Percentiles rank a stretch among this genome's conserved stretches.
phyloP scores from a whole-genome alignment of 2,113 vertebrate genomes.

The Galbula dea region DNA sequence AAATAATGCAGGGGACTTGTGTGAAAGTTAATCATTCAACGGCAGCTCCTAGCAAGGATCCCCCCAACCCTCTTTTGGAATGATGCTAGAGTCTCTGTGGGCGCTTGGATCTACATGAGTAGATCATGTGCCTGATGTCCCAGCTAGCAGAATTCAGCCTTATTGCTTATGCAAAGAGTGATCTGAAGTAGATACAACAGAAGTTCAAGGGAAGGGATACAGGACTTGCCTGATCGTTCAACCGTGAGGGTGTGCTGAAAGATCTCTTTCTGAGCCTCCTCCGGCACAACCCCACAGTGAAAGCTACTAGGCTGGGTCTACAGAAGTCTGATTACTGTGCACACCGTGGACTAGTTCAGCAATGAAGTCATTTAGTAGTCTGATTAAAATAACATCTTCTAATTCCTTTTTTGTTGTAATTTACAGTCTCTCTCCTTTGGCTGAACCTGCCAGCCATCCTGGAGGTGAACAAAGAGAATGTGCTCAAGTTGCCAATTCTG shows the following conservation, averaged over 20 bases:
- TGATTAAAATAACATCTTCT: slow-evolving; percentile 70
- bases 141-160: not conserved
- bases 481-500: slow-evolving; percentile 68
- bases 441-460: slow-evolving; percentile 71
- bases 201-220: not conserved
- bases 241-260: slow-evolving; percentile 38
- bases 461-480: slow-evolving; percentile 71
- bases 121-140: not conserved
- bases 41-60: not conserved
- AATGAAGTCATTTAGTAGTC: slow-evolving; percentile 56
- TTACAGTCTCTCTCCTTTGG: slow-evolving; percentile 70
- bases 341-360: not conserved
- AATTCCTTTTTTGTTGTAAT: slow-evolving; percentile 68
- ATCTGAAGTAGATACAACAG: not conserved
- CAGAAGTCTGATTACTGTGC: slow-evolving; percentile 28
- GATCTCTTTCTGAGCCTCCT: slow-evolving; percentile 39
- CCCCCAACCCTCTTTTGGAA: not conserved
- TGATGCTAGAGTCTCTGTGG: not conserved
- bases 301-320: not conserved
- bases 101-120: not conserved
- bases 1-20: not conserved
- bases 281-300: not conserved
- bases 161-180: not conserved
- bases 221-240: slow-evolving; percentile 17
- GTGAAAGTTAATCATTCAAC: not conserved